A percentile compares a stretch with the other conserved stretches of the same genome.
Evolutionary conservation across 1,140 invertebrate species (phyloP).

Genomic region (Meloidogyne floridensis): DNA sequence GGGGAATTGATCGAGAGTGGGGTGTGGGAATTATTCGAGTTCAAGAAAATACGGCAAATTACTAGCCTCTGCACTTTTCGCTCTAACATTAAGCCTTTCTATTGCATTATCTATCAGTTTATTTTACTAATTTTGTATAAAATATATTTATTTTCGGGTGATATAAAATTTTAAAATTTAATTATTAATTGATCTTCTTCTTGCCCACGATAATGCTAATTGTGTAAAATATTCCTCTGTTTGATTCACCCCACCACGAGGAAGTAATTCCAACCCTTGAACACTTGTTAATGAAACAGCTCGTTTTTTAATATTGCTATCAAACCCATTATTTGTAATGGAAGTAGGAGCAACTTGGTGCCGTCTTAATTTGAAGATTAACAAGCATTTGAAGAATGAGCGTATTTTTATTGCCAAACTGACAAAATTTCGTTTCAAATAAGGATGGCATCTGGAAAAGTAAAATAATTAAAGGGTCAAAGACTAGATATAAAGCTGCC

Average conservation of each 20-base stretch:
- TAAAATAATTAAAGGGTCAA: background rate
- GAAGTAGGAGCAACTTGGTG: background rate
- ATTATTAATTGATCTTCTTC: background rate
- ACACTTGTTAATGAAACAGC: background rate
- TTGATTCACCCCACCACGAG: background rate
- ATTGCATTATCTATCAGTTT: too few species aligned
- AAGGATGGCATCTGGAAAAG: background rate
- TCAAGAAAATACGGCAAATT: too few species aligned
- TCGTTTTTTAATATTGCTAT: background rate
- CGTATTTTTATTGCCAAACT: background rate
- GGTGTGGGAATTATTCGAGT: too few species aligned
- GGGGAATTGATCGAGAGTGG: too few species aligned
- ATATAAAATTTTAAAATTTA: background rate
- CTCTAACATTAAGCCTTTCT: too few species aligned
- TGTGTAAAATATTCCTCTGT: constrained; percentile 3
- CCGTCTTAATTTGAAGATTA: background rate
- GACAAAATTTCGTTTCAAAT: background rate
- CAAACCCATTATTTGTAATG: background rate
- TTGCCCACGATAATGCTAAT: background rate
- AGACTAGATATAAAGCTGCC: too few species aligned
- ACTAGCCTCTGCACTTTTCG: too few species aligned
- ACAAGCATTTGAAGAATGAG: background rate
- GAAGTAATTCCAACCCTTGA: background rate
- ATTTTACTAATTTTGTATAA: background rate
- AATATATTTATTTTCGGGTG: too few species aligned